Evolutionary conservation across 2,888 invertebrate genomes (phyloP).

Genomic region (Liodrosophila aerea): DNA sequence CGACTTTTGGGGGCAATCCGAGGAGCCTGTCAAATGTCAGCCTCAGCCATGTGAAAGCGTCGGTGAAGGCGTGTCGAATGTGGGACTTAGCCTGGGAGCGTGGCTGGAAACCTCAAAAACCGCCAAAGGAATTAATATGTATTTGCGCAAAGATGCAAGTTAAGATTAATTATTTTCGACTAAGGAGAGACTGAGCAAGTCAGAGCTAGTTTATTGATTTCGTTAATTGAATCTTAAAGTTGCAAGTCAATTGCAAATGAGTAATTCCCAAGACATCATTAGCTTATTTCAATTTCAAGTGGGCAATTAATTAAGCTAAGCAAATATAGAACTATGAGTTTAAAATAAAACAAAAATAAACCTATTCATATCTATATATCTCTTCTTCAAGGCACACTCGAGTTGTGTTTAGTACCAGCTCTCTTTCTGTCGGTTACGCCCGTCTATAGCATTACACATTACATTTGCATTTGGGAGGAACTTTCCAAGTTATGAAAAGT

Average conservation of each 20-base stretch:
- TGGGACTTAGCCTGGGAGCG: slow-evolving; percentile 23
- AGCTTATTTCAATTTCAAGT: too few species aligned
- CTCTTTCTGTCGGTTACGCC: too few species aligned
- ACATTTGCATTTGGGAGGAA: too few species aligned
- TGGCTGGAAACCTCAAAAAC: slow-evolving; percentile 1
- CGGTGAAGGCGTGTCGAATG: slow-evolving; percentile 41
- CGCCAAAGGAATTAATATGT: slow-evolving; percentile 1
- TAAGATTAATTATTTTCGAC: slow-evolving; percentile 5
- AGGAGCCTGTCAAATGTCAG: slow-evolving; percentile 52
- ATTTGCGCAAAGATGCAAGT: neutral
- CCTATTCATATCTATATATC: too few species aligned
- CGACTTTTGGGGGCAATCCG: slow-evolving; percentile 28
- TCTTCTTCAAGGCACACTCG: too few species aligned
- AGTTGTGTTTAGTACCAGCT: too few species aligned
- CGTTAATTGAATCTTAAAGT: slow-evolving; percentile 3
- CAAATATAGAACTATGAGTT: too few species aligned
- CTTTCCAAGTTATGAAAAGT: too few species aligned
- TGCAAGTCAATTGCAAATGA: neutral
- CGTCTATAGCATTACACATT: too few species aligned
- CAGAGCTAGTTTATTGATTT: slow-evolving; percentile 2
- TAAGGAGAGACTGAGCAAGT: neutral
- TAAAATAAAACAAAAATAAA: too few species aligned
- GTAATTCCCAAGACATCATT: too few species aligned
- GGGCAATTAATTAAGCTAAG: too few species aligned
- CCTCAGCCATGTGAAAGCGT: slow-evolving; percentile 50